Evolutionary conservation across 1,140 invertebrate genomes (phyloP), one percentile per base, ranked within the genome.

Genomic region (Mactra quadrangularis): DNA sequence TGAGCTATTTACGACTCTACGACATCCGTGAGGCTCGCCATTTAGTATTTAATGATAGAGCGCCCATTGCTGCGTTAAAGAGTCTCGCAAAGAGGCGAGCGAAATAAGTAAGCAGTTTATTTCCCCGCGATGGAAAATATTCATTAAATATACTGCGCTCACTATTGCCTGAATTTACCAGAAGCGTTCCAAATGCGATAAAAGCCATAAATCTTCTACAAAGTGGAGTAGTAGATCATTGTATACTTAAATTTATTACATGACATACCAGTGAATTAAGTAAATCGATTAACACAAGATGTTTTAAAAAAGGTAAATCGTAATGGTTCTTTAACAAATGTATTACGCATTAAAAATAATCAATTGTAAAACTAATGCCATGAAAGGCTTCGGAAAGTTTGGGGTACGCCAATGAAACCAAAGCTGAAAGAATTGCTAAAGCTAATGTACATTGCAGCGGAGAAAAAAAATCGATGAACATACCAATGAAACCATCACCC

Each of bases 1-100:
- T 59, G 76, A 78, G 35, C 47, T 53, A 57, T 78, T 78, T 78
- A 78, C 52, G 76, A 68, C 22, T 55, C 50, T 59, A 27, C 35
- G 76, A 68, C 76, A 78, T 52, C 41, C 50, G 29, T 41, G 35
- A 52, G 55, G 60, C 57, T 66, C 60, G 29, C 62, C 47, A 52
- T n/a, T 45, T 45, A 55, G 47, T 53, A 45, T 35, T 55, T 53
- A 29, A 62, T 68, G 47, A 11, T 68, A 55, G 64, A 55, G 33
- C 45, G 45, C 60, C 50, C 27, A 64, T 78, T 68, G 76, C 47
- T 47, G 41, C 45, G 41, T 78, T 78, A 68, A 68, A 41, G 22
- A 68, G 6, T 41, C 38, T 7, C 6, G 6, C 6, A 7, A 41
- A 41, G 38, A 7, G 38, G 38, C 6, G 47, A 7, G 64, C 47